phyloP scores from a whole-genome alignment of 2,797 vertebrate species.

The Coranthus polyacanthus region DNA sequence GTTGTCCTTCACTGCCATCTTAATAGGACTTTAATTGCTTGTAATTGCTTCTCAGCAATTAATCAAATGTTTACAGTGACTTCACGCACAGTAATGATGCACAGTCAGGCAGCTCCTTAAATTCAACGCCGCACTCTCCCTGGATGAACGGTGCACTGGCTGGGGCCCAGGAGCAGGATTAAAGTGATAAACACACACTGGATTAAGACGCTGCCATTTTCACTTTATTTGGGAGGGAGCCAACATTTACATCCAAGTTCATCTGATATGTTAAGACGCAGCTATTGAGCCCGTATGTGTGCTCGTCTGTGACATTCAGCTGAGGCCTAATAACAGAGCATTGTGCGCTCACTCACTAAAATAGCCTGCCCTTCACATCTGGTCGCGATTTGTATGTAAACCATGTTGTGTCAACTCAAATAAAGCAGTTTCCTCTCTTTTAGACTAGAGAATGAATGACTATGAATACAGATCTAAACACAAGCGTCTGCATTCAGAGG shows the following conservation, averaged over 20 bases:
- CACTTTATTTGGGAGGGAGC: conserved; percentile 33
- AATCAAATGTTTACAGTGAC: conserved; percentile 77
- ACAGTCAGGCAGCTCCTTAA: conserved; percentile 24
- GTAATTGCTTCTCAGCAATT: conserved; percentile 74
- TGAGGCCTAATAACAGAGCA: not conserved
- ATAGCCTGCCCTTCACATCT: not conserved
- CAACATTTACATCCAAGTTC: conserved; percentile 6
- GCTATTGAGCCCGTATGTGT: not conserved
- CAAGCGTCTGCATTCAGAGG: not conserved
- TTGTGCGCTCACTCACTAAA: not conserved
- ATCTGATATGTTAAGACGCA: not conserved
- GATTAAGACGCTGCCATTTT: conserved; percentile 55
- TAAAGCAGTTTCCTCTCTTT: not conserved
- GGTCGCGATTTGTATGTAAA: not conserved
- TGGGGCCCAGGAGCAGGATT: conserved; percentile 45
- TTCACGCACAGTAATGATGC: conserved; percentile 57
- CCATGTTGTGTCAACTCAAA: not conserved
- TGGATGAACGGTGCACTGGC: conserved; percentile 33
- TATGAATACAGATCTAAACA: not conserved
- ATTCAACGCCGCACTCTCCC: conserved; percentile 13
- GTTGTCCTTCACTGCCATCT: conserved; percentile 69
- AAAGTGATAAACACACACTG: conserved; percentile 43
- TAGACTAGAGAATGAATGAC: not conserved
- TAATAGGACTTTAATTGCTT: conserved; percentile 79
- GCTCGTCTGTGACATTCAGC: not conserved